A percentile compares a stretch with the other conserved stretches of the same genome.
phyloP scores from a whole-genome alignment of 2,888 invertebrate genomes.

The Latrodectus elegans region DNA sequence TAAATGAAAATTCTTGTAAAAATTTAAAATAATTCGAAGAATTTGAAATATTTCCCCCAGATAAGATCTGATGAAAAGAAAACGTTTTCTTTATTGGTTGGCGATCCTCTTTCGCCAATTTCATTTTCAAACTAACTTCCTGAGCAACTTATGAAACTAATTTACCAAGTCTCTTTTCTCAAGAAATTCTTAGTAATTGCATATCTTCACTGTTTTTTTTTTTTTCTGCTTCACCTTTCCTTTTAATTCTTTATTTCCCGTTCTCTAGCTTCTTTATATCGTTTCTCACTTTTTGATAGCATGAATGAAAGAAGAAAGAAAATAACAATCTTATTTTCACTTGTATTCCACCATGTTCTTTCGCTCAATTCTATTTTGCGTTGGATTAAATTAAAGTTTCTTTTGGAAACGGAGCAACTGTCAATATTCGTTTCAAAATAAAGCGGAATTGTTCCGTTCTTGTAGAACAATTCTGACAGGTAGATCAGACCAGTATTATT shows the following conservation, averaged over 20 bases:
- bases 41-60: slow-evolving; percentile 50
- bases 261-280: neutral
- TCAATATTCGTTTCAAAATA: slow-evolving; percentile 28
- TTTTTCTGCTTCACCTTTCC: slow-evolving; percentile 17
- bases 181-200: slow-evolving; percentile 37
- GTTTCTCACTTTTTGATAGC: neutral
- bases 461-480: slow-evolving; percentile 22
- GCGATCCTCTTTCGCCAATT: slow-evolving; percentile 20
- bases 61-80: slow-evolving; percentile 40
- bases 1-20: too few relatives aligned
- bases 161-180: slow-evolving; percentile 48
- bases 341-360: slow-evolving; percentile 14
- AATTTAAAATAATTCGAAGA: slow-evolving; percentile 32
- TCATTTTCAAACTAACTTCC: slow-evolving; percentile 60
- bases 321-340: slow-evolving; percentile 12
- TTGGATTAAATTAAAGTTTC: slow-evolving; percentile 54
- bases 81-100: slow-evolving; percentile 52
- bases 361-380: slow-evolving; percentile 18
- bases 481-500: slow-evolving; percentile 13
- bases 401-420: slow-evolving; percentile 45
- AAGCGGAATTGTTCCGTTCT: slow-evolving; percentile 21
- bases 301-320: slow-evolving; percentile 9
- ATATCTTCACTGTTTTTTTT: slow-evolving; percentile 14
- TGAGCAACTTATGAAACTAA: slow-evolving; percentile 61
- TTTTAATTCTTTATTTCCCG: slow-evolving; percentile 31